Evolutionary conservation across 2,797 vertebrate species (phyloP).

Genomic region (Danio aesculapii): DNA sequence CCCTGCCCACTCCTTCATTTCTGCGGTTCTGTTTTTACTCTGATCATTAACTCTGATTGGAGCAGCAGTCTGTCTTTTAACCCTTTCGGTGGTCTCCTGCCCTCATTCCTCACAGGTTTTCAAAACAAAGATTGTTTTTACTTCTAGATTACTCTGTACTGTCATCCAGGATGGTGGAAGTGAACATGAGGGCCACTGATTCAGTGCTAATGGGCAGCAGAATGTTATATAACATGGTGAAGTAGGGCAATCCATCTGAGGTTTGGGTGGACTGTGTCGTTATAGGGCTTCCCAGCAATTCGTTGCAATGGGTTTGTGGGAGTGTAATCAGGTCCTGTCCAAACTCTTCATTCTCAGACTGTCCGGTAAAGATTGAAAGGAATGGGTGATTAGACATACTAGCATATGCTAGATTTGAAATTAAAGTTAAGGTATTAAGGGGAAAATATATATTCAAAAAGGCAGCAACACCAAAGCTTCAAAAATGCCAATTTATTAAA

Average conservation of each 20-base stretch:
- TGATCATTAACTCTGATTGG: conserved; percentile 63
- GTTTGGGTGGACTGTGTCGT: neutral
- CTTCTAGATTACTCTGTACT: neutral
- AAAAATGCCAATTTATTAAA: no score
- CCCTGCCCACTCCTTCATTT: conserved; percentile 51
- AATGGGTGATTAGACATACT: neutral
- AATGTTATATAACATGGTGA: conserved; percentile 51
- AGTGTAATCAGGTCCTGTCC: neutral
- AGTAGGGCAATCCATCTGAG: conserved; percentile 41
- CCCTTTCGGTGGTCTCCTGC: conserved; percentile 42
- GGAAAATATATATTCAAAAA: neutral
- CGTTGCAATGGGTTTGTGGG: conserved; percentile 1
- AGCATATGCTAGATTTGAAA: neutral
- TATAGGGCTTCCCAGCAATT: conserved; percentile 12
- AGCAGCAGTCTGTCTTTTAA: conserved; percentile 53
- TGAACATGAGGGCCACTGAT: conserved; percentile 23
- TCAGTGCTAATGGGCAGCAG: conserved; percentile 41
- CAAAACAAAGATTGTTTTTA: conserved; percentile 33
- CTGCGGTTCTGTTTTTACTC: conserved; percentile 49
- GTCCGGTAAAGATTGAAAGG: neutral
- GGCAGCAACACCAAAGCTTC: neutral
- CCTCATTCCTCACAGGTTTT: conserved; percentile 3
- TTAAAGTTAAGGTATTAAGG: neutral
- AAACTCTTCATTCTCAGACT: conserved; percentile 10
- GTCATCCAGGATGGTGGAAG: conserved; percentile 13